Conservation (phyloP, 1,140 invertebrate genomes). For the Psix sp. region DNA sequence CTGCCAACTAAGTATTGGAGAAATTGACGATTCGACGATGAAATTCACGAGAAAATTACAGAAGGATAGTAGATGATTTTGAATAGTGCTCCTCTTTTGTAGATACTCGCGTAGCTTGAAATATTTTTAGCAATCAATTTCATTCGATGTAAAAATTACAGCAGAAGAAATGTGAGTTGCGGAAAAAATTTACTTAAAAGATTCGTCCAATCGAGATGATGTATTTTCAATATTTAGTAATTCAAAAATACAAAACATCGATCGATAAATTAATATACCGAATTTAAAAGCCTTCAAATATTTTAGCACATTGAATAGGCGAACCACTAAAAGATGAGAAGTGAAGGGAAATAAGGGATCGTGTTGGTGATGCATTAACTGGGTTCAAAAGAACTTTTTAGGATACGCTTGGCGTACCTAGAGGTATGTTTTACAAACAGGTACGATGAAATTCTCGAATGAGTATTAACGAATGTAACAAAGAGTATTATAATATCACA, state of each 20-base stretch:
- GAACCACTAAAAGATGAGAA: constrained; percentile 20
- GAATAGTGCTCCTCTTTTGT: too few relatives aligned
- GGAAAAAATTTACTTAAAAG: too few relatives aligned
- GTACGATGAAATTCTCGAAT: constrained; percentile 25
- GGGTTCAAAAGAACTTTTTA: constrained; percentile 33
- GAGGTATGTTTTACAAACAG: constrained; percentile 42
- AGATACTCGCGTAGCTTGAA: too few relatives aligned
- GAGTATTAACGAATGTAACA: constrained; percentile 48
- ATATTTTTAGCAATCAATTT: too few relatives aligned
- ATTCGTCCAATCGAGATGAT: constrained; percentile 17
- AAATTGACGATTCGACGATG: constrained; percentile 2
- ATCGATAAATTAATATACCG: constrained; percentile 46
- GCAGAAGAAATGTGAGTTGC: too few relatives aligned
- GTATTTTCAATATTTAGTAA: constrained; percentile 13
- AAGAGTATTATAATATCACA: constrained; percentile 52
- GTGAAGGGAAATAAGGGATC: constrained; percentile 4
- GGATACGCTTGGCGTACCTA: constrained; percentile 22
- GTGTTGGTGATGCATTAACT: neutral
- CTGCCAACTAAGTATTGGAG: constrained; percentile 23
- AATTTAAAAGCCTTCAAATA: constrained; percentile 22
- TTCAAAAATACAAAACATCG: constrained; percentile 39
- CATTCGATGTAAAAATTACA: too few relatives aligned
- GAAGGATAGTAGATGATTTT: too few relatives aligned
- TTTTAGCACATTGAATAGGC: constrained; percentile 23
- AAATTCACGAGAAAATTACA: too few relatives aligned